Conservation (phyloP, 2,113 vertebrate species). For the Xiphophorus hellerii region DNA sequence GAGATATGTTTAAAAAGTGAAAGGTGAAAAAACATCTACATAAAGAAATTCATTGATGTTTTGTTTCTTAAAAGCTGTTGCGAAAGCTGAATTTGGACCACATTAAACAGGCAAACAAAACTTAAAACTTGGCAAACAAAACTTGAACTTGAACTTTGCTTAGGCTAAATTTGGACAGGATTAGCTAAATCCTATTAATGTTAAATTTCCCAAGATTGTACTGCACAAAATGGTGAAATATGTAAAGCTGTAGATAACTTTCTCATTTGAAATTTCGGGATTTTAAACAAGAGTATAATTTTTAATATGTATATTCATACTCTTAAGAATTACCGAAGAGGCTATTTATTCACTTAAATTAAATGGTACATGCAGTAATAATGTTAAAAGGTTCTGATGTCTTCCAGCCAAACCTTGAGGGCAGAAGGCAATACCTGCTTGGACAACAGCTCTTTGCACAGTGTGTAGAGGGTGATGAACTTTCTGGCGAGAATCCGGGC, state of each 20-base stretch:
- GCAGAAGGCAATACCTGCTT: constrained; percentile 85
- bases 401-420: neutral
- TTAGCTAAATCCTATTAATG: neutral
- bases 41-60: neutral
- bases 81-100: neutral
- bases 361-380: neutral
- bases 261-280: neutral
- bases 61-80: neutral
- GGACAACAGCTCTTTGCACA: constrained; percentile 95
- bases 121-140: too few relatives aligned
- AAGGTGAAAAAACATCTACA: neutral
- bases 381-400: constrained; percentile 1
- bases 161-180: too few relatives aligned
- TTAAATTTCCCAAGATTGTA: neutral
- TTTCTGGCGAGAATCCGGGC: constrained; percentile 90
- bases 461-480: constrained; percentile 93
- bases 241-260: neutral
- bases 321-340: neutral
- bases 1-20: neutral
- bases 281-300: too few relatives aligned
- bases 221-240: neutral
- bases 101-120: neutral
- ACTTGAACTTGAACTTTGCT: neutral
- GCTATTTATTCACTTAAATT: neutral
- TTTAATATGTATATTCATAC: too few relatives aligned